phyloP scores from a whole-genome alignment of 2,113 vertebrate species.

The Ptychochromis oligacanthus region DNA sequence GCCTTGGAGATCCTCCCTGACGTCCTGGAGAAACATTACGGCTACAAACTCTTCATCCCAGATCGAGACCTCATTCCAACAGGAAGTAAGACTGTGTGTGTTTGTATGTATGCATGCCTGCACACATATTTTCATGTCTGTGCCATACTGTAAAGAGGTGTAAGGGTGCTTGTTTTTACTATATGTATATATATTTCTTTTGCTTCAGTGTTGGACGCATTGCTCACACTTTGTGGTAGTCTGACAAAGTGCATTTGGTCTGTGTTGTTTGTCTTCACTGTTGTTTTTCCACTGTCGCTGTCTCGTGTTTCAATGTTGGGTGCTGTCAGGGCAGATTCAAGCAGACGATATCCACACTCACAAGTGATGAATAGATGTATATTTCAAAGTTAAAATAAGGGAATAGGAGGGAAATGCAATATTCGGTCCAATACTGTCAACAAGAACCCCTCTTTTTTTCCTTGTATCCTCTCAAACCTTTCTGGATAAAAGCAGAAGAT shows the following conservation, averaged over 20 bases:
- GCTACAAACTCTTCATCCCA: slow-evolving; percentile 98
- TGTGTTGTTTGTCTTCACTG: slow-evolving; percentile 44
- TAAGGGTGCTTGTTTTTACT: not conserved
- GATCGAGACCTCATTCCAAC: slow-evolving; percentile 99
- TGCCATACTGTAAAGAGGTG: not conserved
- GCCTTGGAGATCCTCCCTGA: slow-evolving; percentile 97
- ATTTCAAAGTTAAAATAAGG: slow-evolving; percentile 19
- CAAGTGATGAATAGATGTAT: not conserved
- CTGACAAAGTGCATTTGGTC: not conserved
- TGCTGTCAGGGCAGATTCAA: slow-evolving; percentile 1
- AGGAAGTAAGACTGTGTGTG: slow-evolving; percentile 88
- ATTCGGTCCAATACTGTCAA: not conserved
- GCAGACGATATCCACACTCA: not conserved
- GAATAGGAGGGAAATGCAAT: not conserved
- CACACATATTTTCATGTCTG: not conserved
- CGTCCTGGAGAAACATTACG: slow-evolving; percentile 98
- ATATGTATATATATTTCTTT: not conserved
- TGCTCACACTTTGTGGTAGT: slow-evolving; percentile 9
- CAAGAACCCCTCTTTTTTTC: not conserved
- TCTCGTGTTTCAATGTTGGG: slow-evolving; percentile 55
- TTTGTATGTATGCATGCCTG: not conserved
- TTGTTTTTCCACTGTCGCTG: slow-evolving; percentile 52
- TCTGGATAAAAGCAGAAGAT: slow-evolving; percentile 1
- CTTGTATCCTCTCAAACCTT: not conserved
- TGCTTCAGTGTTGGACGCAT: not conserved